Percentiles rank a stretch among this genome's conserved stretches.
These are phyloP conservation scores for Micronycteris hirsuta DNA, from an alignment of 2,113 vertebrate genomes.

Conservation along the genomic window DNA sequence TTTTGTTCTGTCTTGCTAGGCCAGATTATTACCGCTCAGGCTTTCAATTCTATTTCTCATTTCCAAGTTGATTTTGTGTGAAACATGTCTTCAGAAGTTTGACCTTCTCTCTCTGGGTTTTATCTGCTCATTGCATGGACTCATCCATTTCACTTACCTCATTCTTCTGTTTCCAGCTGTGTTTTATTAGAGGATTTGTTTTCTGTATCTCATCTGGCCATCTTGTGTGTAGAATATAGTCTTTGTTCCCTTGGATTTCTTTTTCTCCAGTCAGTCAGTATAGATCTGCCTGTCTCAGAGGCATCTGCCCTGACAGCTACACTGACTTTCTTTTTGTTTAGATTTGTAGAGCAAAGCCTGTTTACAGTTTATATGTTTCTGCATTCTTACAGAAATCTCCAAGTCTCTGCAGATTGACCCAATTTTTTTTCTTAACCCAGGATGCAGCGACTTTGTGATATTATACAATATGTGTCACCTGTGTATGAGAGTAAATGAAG, in stretches of 20 bases:
- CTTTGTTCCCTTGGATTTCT: conserved; percentile 26
- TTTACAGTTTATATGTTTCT: not conserved
- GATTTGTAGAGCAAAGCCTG: not conserved
- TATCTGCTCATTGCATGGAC: not conserved
- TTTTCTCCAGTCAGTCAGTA: not conserved
- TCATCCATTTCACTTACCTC: conserved; percentile 40
- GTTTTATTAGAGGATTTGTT: conserved; percentile 52
- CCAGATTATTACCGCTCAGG: not conserved
- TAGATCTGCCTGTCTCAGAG: not conserved
- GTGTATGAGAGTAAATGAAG: not conserved
- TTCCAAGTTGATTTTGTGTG: conserved; percentile 26
- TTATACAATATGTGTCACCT: not conserved
- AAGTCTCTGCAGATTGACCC: not conserved
- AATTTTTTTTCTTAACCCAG: not conserved
- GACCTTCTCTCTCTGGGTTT: not conserved
- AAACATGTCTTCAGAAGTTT: not conserved
- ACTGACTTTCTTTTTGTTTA: not conserved
- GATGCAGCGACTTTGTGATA: not conserved
- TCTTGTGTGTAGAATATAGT: not conserved
- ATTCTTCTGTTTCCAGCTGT: conserved; percentile 21
- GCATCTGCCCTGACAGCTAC: not conserved
- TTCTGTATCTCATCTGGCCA: conserved; percentile 40
- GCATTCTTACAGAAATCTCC: not conserved
- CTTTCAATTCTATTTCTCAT: not conserved
- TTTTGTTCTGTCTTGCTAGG: not conserved